Evolutionary conservation across 2,888 invertebrate genomes (phyloP), one percentile per base, ranked within the genome.

Genomic region (Meloe dianella): DNA sequence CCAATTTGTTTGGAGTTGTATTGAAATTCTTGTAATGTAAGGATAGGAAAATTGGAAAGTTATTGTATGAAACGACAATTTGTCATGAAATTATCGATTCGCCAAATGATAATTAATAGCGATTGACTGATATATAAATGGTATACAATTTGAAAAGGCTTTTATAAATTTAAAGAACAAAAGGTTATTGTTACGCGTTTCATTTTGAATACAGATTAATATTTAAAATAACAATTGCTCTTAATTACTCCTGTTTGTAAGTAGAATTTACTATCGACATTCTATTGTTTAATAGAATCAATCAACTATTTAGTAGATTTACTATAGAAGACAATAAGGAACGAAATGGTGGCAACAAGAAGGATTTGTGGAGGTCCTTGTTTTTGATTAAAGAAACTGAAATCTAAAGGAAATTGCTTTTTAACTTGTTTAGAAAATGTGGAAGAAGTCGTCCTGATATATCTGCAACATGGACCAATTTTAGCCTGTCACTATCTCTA

Each of bases 71-170:
- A n/a, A n/a, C n/a, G n/a, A 68, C 65, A 68, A 68, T 66, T 56
- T 61, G 61, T 32, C 22, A 60, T 57, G 61, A 61, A 64, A 64
- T 66, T 57, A 60, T 58, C 51, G 29, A 62, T 61, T 69, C 59
- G 57, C 66, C 61, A 69, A 64, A 64, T 66, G 59, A 60, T 69
- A 66, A 69, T 64, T 64, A 60, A 59, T 63, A 67, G 58, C 67
- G 65, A 69, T 69, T 66, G 66, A 69, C 61, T 64, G 64, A 69
- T 66, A 59, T 47, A n/a, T n/a, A n/a, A n/a, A n/a, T n/a, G n/a
- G n/a, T n/a, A n/a, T n/a, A n/a, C n/a, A 59, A 62, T 63, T 67
- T 63, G 27, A 22, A 54, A 54, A 38, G 29, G 35, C 29, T 60
- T 66, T 30, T 63, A 56, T 63, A 60, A 27, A 24, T 54, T 1